Evolutionary conservation across 1,140 invertebrate species (phyloP), one percentile per base, ranked within the genome.

Genomic region (Metopolophium dirhodum): DNA sequence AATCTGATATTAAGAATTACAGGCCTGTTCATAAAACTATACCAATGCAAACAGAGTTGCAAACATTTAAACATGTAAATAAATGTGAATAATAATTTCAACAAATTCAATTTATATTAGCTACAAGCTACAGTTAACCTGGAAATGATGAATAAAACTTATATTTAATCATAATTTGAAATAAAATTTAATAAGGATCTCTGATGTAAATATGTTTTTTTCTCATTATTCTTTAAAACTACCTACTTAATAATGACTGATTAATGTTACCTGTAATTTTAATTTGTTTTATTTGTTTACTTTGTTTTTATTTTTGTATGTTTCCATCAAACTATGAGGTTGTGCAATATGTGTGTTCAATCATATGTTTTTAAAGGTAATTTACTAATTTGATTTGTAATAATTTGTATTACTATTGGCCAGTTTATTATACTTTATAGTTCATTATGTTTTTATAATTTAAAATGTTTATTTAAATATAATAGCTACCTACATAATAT

Each of bases 221-320:
- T 88, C 2, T 57, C 35, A 88, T 89, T 89, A n/a, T 89, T 23
- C 7, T 89, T 89, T 41, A 23, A 35, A 45, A n/a, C 47, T 30
- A 45, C 26, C 45, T 30, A 45, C 26, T 23, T 85, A 86, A 35
- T 93, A 57, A 93, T 49, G 91, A 93, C 91, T 93, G 77, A 93
- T 85, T 86, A 49, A 85, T 93, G 91, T 93, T 93, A 93, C 91
- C 82, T 86, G 23, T 86, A 83, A 51, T 93, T 86, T 93, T 85
- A 92, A 30, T 93, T 89, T 92, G 1, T 35, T 49, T 77, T 51
- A 49, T 91, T 51, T 54, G 23, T 49, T 54, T 26, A 57, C 9
- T 3, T 51, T 41, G 7, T 85, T 45, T 93, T 85, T 20, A 85
- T 85, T 93, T 83, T 37, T 85, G 20, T 93, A 92, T 35, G 51